Conservation (phyloP, 2,797 vertebrate genomes). For the Xenopus petersii region DNA sequence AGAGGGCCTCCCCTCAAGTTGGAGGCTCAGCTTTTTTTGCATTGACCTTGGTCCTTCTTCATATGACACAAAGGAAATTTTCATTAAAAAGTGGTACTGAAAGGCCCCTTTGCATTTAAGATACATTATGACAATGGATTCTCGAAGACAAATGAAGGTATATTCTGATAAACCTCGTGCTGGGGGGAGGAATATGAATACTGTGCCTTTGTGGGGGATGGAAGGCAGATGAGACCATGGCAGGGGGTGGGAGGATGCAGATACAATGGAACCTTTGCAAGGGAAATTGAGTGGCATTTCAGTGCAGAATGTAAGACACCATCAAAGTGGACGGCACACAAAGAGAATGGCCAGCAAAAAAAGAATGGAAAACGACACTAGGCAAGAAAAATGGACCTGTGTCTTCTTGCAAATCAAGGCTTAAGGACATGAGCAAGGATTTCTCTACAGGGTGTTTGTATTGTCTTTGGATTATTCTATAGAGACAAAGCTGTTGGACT, state of each 20-base stretch:
- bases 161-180: neutral
- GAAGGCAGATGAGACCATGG: conserved; percentile 32
- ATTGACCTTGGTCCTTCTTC: no score
- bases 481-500: no score
- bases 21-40: no score
- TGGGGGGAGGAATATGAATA: conserved; percentile 45
- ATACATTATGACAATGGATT: no score
- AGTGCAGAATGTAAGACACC: neutral
- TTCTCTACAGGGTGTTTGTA: conserved; percentile 3
- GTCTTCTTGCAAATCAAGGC: conserved; percentile 21
- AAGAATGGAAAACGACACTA: conserved; percentile 12
- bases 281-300: conserved; percentile 15
- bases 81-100: no score
- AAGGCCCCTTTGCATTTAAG: no score
- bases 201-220: conserved; percentile 35
- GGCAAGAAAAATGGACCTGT: conserved; percentile 6
- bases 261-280: conserved; percentile 31
- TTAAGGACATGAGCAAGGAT: neutral
- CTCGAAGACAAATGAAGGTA: no score
- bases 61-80: no score
- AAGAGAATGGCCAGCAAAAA: conserved; percentile 5
- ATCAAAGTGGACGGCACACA: conserved; percentile 33
- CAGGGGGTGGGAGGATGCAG: conserved; percentile 29
- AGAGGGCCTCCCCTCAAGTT: no score
- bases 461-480: no score